phyloP scores from a whole-genome alignment of 2,113 vertebrate genomes.

The Steatornis caripensis region DNA sequence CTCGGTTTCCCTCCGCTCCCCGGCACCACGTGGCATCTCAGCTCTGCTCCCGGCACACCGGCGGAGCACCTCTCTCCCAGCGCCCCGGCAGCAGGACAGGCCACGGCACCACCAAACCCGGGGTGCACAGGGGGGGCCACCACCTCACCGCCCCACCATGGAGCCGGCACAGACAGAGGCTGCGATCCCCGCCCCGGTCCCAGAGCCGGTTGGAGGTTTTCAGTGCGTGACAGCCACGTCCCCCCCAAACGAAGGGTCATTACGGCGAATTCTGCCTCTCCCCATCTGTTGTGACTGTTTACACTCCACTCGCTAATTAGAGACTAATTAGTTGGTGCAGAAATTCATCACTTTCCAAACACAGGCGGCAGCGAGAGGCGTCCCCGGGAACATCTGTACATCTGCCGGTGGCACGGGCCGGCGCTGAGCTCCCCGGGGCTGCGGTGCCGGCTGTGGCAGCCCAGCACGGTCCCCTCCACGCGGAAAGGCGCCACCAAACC shows the following conservation, averaged over 20 bases:
- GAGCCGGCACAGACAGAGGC: accelerated
- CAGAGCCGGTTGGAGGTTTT: accelerated
- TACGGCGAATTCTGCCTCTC: slow-evolving; percentile 78
- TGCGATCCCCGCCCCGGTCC: accelerated
- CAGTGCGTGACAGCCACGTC: not conserved
- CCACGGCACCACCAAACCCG: accelerated
- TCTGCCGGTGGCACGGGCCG: not conserved
- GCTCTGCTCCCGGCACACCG: not conserved
- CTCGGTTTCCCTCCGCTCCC: not conserved
- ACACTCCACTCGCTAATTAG: slow-evolving; percentile 89
- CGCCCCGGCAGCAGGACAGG: not conserved
- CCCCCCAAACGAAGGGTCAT: slow-evolving; percentile 74
- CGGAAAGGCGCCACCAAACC: not conserved
- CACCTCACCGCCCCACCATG: accelerated
- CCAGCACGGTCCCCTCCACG: accelerated
- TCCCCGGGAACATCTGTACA: slow-evolving; percentile 68
- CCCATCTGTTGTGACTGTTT: slow-evolving; percentile 91
- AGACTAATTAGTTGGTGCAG: slow-evolving; percentile 87
- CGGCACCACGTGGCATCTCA: not conserved
- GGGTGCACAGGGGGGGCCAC: accelerated
- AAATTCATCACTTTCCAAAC: slow-evolving; percentile 80
- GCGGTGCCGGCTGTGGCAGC: not conserved
- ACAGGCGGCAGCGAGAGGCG: slow-evolving; percentile 53
- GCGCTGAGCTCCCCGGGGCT: not conserved
- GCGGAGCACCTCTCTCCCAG: not conserved